Evolutionary conservation across 2,797 vertebrate species (phyloP).

Genomic region (Leucoraja ocellata): DNA sequence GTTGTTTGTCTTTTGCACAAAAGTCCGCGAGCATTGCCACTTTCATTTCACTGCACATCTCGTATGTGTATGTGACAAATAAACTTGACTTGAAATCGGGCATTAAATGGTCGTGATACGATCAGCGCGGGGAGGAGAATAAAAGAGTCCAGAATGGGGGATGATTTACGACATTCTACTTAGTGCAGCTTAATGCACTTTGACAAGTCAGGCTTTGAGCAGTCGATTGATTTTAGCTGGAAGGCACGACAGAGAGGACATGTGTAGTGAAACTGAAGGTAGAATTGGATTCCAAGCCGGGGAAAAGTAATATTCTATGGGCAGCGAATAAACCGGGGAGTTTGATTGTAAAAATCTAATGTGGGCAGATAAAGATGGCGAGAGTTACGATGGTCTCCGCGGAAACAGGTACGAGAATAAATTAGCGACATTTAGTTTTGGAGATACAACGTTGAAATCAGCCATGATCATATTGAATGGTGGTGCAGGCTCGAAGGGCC

Average conservation of each 20-base stretch:
- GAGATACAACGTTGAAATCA: too few relatives aligned
- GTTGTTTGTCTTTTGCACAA: too few relatives aligned
- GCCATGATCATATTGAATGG: too few relatives aligned
- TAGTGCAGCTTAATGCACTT: not conserved
- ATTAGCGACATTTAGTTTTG: not conserved
- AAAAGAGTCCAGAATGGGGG: not conserved
- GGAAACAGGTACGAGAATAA: not conserved
- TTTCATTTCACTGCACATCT: too few relatives aligned
- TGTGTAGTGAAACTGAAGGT: not conserved
- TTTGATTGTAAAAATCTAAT: not conserved
- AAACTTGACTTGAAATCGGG: too few relatives aligned
- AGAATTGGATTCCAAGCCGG: not conserved
- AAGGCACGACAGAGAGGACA: slow-evolving; percentile 12
- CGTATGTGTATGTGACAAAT: too few relatives aligned
- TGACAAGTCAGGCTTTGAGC: not conserved
- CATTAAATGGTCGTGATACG: not conserved
- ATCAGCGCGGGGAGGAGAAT: not conserved
- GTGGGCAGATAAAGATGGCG: not conserved
- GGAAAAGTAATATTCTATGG: not conserved
- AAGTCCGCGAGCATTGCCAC: too few relatives aligned
- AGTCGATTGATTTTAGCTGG: not conserved
- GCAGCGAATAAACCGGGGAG: not conserved
- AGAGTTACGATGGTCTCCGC: not conserved
- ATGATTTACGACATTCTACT: not conserved
- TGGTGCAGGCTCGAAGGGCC: too few relatives aligned